These are phyloP conservation scores for Diploptera punctata DNA, from an alignment of 2,888 invertebrate species.

Conservation along the genomic window DNA sequence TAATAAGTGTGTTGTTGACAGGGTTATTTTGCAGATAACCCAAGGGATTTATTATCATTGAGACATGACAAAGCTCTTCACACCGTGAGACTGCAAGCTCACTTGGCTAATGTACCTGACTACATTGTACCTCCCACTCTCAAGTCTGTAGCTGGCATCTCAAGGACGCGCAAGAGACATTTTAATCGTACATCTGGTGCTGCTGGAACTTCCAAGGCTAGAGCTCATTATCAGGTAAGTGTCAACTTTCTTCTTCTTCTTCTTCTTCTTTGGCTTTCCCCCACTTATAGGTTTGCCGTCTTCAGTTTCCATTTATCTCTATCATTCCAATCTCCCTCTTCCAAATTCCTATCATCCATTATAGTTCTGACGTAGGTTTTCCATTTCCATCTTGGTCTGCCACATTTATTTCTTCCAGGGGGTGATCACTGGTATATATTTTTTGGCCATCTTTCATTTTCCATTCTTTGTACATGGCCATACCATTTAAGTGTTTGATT, in stretches of 20 bases:
- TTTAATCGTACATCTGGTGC: conserved; percentile 25
- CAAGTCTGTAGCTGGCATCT: conserved; percentile 66
- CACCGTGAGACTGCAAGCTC: conserved; percentile 81
- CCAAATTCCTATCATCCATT: too few species aligned
- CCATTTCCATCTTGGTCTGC: too few species aligned
- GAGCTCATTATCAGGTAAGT: conserved; percentile 58
- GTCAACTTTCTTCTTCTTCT: neutral
- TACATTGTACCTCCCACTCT: conserved; percentile 86
- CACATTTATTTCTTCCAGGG: too few species aligned
- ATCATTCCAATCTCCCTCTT: too few species aligned
- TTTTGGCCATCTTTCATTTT: too few species aligned
- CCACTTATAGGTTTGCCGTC: too few species aligned
- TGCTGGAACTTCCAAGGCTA: conserved; percentile 51
- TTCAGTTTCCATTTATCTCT: too few species aligned
- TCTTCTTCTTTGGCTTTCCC: neutral
- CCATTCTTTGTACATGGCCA: too few species aligned
- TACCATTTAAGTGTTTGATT: too few species aligned
- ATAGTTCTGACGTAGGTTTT: too few species aligned
- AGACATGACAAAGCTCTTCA: conserved; percentile 87
- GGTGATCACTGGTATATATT: too few species aligned
- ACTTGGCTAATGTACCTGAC: conserved; percentile 90
- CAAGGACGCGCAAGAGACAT: conserved; percentile 39
- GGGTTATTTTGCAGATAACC: conserved; percentile 93
- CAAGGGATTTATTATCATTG: conserved; percentile 83
- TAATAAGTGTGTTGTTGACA: conserved; percentile 55